Base-by-base conservation (phyloP, 2,888 invertebrate species). In the Marronus borbonicus region DNA sequence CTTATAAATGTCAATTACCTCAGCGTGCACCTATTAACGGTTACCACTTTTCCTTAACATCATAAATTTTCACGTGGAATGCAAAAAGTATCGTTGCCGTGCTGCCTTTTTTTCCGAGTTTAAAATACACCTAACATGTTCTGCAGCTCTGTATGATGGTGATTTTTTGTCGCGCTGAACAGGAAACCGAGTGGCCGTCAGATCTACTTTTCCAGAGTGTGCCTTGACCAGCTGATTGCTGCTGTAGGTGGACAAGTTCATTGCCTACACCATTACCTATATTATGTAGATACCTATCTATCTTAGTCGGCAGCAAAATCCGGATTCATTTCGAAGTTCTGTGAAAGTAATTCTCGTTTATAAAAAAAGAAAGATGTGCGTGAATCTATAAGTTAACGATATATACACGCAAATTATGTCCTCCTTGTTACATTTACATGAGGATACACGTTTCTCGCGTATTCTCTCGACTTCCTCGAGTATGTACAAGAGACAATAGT, bases 211-310 rank as follows among this genome's bases (percentile, higher is more conserved):
- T 78, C 77, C 77, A 69, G 72, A 76, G 74, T 76, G 74, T 76
- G 75, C 55, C 74, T 78, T 74, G 69, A 39, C 80, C 82, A 81
- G 82, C 82, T 83, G 82, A 81, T 82, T 68, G 80, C 79, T 77
- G 83, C 79, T 77, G 83, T 82, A 80, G 83, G 83, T 80, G 83
- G 82, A 81, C 82, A 83, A 83, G 83, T 83, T 83, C 83, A 83
- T 81, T 83, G 83, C 82, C 82, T 83, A 83, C 80, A 80, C 79
- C 76, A 81, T 68, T 68, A 68, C 68, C 68, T 68, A 68, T 50
- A 68, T 68, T 50, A 36, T 36, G 5, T 36, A 36, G 3, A 36
- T 36, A 20, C 55, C 55, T 58, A 58, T 58, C 55, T 58, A 58
- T 58, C 55, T 58, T 58, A 7, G n/a, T 3, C 20, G 55, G 55